Conservation (phyloP, 2,113 vertebrate species). For the Girardinichthys multiradiatus region DNA sequence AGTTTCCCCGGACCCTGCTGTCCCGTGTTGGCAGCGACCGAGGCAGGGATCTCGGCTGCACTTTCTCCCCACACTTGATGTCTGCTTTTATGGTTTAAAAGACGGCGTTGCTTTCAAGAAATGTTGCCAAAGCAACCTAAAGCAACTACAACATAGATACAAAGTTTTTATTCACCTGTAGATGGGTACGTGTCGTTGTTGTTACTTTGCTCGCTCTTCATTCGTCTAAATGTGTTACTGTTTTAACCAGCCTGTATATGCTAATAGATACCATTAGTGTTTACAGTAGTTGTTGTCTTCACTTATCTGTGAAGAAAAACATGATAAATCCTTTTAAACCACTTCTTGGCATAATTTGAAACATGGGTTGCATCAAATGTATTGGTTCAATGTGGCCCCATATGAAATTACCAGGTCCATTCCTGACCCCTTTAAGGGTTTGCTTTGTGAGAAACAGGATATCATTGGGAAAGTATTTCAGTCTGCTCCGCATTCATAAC, state of each 20-base stretch:
- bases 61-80: conserved; percentile 20
- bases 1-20: conserved; percentile 35
- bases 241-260: no score
- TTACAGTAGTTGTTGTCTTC: no score
- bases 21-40: conserved; percentile 21
- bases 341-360: no score
- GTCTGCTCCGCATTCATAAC: conserved; percentile 8
- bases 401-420: no score
- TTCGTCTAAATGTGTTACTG: no score
- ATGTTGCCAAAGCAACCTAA: background rate
- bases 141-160: background rate
- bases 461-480: background rate
- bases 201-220: no score
- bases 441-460: conserved; percentile 3
- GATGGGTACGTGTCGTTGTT: background rate
- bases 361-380: no score
- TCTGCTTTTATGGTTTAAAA: conserved; percentile 1
- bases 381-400: no score
- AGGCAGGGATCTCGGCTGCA: conserved; percentile 55
- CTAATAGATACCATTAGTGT: no score
- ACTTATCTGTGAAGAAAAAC: no score
- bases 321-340: no score
- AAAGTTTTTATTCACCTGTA: background rate
- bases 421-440: background rate
- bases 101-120: background rate